Evolutionary conservation across 2,888 invertebrate species (phyloP).

Genomic region (Meandrusa payeni): DNA sequence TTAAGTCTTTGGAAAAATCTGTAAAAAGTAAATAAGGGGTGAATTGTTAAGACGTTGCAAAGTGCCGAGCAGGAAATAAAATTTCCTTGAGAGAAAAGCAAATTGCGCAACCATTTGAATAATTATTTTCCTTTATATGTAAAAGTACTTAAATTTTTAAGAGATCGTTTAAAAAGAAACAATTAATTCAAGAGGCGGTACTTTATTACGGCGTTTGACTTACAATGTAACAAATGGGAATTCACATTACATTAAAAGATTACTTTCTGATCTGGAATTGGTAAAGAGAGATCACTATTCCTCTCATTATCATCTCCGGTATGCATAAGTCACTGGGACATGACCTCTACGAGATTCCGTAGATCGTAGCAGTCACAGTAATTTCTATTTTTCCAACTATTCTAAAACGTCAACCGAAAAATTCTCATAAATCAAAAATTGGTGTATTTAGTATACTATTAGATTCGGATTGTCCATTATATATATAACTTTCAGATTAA

Average conservation of each 20-base stretch:
- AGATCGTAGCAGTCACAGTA: too few species aligned
- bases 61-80: conserved; percentile 4
- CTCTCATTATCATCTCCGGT: too few species aligned
- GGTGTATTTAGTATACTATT: too few species aligned
- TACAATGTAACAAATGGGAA: neutral
- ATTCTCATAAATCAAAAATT: too few species aligned
- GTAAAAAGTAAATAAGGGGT: neutral
- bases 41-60: neutral
- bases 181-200: conserved; percentile 4
- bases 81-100: conserved; percentile 6
- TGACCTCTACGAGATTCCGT: too few species aligned
- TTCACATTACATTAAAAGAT: neutral
- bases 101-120: conserved; percentile 1
- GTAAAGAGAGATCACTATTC: too few species aligned
- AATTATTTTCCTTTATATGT: conserved; percentile 2
- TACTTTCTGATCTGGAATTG: neutral
- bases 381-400: too few species aligned
- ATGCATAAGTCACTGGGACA: too few species aligned
- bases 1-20: too few species aligned
- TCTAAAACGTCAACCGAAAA: too few species aligned
- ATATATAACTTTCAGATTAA: too few species aligned
- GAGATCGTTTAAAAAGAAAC: conserved; percentile 6
- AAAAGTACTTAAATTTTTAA: conserved; percentile 9
- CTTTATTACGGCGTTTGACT: neutral
- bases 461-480: too few species aligned